These are phyloP conservation scores for Lepus timidus DNA, from an alignment of 2,113 vertebrate genomes.

Conservation along the genomic window DNA sequence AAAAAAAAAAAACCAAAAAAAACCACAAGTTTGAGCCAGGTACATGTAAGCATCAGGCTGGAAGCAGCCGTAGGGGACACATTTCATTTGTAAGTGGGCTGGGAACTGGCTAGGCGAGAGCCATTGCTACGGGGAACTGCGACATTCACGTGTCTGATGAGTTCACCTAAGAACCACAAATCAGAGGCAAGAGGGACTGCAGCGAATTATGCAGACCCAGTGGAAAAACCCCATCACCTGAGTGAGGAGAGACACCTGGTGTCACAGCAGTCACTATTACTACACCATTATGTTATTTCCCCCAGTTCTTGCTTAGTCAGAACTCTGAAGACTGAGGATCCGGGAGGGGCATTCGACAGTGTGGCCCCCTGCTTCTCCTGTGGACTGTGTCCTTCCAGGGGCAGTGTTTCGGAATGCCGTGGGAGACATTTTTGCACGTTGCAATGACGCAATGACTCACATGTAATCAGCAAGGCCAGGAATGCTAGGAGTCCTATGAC, in stretches of 20 bases:
- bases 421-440: background rate
- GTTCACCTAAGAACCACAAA: background rate
- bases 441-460: background rate
- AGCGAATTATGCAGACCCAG: background rate
- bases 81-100: background rate
- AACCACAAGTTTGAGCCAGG: background rate
- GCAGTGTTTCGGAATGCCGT: slow-evolving; percentile 43
- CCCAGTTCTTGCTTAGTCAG: background rate
- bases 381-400: background rate
- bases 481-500: background rate
- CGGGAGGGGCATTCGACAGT: background rate
- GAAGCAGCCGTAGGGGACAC: background rate
- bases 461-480: background rate
- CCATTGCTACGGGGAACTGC: background rate
- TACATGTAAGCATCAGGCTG: background rate
- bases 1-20: too few species aligned
- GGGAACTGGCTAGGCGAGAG: background rate
- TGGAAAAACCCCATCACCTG: background rate
- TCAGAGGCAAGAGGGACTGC: background rate
- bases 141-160: background rate
- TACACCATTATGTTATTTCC: too few species aligned
- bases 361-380: background rate
- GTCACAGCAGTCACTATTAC: background rate
- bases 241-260: background rate
- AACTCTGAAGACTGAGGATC: background rate